Percentiles rank a stretch among this genome's conserved stretches.
Evolutionary conservation across 1,140 invertebrate species (phyloP).

Genomic region (Heliconius nattereri): DNA sequence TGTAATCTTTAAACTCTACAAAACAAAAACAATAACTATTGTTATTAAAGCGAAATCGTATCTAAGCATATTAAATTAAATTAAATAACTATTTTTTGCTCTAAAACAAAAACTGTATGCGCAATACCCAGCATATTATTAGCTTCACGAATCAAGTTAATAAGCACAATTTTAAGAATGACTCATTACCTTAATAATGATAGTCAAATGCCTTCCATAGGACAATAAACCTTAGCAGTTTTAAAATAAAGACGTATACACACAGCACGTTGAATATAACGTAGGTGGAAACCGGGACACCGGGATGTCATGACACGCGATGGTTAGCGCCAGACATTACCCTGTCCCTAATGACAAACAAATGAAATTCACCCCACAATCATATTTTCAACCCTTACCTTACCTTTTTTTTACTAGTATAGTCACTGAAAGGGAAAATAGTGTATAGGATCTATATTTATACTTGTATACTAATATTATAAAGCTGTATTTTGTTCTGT

Average conservation of each 20-base stretch:
- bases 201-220: slow-evolving; percentile 4
- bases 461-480: background rate
- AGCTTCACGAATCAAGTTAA: slow-evolving; percentile 46
- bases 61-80: background rate
- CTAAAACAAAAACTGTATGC: slow-evolving; percentile 6
- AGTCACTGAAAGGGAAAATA: slow-evolving; percentile 43
- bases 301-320: slow-evolving; percentile 58
- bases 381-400: slow-evolving; percentile 47
- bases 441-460: slow-evolving; percentile 15
- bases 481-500: background rate
- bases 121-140: slow-evolving; percentile 16
- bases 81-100: background rate
- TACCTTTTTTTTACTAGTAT: slow-evolving; percentile 6
- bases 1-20: background rate
- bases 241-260: slow-evolving; percentile 28
- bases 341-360: slow-evolving; percentile 61
- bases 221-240: background rate
- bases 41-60: background rate
- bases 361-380: slow-evolving; percentile 51
- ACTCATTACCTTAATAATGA: slow-evolving; percentile 63
- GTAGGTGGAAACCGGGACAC: slow-evolving; percentile 23
- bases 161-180: slow-evolving; percentile 57
- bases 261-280: background rate
- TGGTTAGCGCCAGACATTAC: slow-evolving; percentile 50
- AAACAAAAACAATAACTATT: background rate